phyloP scores from a whole-genome alignment of 2,797 vertebrate species.

The Cuculus canorus region DNA sequence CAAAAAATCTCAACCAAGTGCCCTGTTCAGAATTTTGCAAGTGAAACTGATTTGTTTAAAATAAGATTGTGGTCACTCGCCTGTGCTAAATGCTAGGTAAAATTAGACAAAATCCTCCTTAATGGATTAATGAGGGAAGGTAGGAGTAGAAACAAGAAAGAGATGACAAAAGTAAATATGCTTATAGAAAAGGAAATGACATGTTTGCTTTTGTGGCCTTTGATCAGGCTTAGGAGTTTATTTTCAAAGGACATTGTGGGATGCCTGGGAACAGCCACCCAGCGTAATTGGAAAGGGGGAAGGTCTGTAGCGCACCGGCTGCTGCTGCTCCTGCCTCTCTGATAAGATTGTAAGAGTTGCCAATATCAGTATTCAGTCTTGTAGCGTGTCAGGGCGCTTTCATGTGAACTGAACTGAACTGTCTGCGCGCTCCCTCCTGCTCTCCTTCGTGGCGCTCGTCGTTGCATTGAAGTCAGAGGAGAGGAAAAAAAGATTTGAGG shows the following conservation, averaged over 20 bases:
- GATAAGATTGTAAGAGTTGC: slow-evolving; percentile 52
- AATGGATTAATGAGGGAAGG: neutral
- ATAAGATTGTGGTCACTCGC: neutral
- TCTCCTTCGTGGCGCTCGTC: slow-evolving; percentile 54
- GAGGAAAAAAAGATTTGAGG: slow-evolving; percentile 84
- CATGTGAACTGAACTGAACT: slow-evolving; percentile 72
- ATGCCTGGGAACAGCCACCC: neutral
- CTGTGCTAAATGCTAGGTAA: neutral
- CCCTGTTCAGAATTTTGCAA: neutral
- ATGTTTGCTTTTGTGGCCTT: slow-evolving; percentile 28
- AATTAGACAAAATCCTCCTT: neutral
- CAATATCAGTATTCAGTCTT: slow-evolving; percentile 59
- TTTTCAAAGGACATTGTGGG: neutral
- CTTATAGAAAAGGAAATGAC: slow-evolving; percentile 30
- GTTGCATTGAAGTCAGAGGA: slow-evolving; percentile 74
- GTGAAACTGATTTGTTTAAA: neutral
- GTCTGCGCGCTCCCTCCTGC: slow-evolving; percentile 20
- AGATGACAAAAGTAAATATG: slow-evolving; percentile 1
- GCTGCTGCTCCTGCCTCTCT: slow-evolving; percentile 3
- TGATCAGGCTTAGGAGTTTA: slow-evolving; percentile 27
- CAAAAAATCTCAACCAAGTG: neutral
- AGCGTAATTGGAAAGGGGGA: slow-evolving; percentile 1
- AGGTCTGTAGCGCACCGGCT: neutral
- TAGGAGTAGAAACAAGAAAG: slow-evolving; percentile 15
- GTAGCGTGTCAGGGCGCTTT: slow-evolving; percentile 58